Conservation (phyloP, 2,888 invertebrate species). For the Tolmerus cingulatus region DNA sequence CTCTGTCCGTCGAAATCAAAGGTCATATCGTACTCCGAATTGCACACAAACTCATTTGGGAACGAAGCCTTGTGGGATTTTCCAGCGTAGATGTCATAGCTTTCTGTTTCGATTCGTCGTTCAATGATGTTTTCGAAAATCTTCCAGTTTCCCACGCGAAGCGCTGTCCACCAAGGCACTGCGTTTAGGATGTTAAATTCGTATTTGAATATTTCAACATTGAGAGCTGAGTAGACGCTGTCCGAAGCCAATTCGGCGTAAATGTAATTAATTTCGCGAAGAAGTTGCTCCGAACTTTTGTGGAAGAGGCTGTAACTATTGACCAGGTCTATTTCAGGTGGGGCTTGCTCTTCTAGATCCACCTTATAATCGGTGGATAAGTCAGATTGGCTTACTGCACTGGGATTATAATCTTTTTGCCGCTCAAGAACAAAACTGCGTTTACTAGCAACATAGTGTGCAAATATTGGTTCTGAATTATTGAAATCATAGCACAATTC, state of each 20-base stretch:
- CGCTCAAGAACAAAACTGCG: background rate
- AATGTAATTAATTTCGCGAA: background rate
- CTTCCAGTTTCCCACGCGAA: background rate
- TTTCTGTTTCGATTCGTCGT: background rate
- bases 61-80: background rate
- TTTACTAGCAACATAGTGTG: background rate
- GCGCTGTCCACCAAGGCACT: conserved; percentile 1
- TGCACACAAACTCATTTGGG: background rate
- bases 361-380: background rate
- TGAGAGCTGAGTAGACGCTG: background rate
- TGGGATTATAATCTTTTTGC: background rate
- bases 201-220: background rate
- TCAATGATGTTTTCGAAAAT: background rate
- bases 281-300: background rate
- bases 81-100: background rate
- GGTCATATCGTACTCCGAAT: background rate
- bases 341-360: background rate
- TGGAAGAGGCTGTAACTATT: background rate
- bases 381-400: background rate
- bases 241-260: background rate
- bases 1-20: background rate
- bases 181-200: background rate
- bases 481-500: conserved; percentile 8
- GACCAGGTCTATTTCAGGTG: background rate
- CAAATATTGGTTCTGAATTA: background rate